phyloP scores from a whole-genome alignment of 2,113 vertebrate species.

The Chascanopsetta lugubris region DNA sequence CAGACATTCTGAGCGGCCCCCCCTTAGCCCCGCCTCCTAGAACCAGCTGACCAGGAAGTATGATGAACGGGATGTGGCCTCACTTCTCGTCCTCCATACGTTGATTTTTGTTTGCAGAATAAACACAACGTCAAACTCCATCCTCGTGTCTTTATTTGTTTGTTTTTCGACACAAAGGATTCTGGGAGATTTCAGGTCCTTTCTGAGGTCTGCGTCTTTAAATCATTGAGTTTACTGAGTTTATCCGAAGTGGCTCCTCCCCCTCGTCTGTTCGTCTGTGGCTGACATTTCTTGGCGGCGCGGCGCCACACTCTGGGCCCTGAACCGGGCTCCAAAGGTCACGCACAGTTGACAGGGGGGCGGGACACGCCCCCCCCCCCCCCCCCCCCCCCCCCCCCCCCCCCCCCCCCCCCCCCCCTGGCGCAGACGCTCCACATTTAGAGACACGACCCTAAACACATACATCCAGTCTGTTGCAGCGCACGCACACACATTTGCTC shows the following conservation, averaged over 20 bases:
- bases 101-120: no score
- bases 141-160: no score
- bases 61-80: no score
- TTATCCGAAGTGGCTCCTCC: not conserved
- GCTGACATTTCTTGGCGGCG: not conserved
- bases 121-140: no score
- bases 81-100: no score
- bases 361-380: conserved; percentile 44
- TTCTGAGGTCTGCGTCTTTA: no score
- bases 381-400: conserved; percentile 52
- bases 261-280: not conserved
- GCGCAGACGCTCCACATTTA: conserved; percentile 60
- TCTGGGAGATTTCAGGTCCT: no score
- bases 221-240: no score
- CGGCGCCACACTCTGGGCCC: not conserved
- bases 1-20: no score
- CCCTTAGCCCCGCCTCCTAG: no score
- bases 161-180: no score
- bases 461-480: conserved; percentile 41
- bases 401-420: conserved; percentile 49
- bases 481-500: conserved; percentile 31
- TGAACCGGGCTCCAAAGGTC: conserved; percentile 62
- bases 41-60: no score
- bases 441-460: conserved; percentile 65
- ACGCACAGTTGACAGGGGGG: conserved; percentile 29